Evolutionary conservation across 2,797 vertebrate species (phyloP), one percentile per base, ranked within the genome.

Genomic region (Clarias fuscus): DNA sequence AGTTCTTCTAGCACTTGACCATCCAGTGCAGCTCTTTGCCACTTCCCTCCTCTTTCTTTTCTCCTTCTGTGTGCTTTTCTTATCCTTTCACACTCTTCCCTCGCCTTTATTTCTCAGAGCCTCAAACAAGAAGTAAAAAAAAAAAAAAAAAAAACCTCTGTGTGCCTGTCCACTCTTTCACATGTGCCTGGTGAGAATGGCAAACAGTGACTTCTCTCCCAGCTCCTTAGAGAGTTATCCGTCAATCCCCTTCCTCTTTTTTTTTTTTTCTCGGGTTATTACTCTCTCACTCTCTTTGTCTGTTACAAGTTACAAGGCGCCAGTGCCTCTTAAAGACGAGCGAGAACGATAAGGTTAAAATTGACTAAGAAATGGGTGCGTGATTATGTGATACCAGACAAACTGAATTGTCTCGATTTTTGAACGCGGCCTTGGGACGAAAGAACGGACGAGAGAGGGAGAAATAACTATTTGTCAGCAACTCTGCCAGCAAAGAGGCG

Each of bases 311-410:
- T 92, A 93, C 59, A 81, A 61, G 59, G 14, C 43, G 61, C 33
- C 59, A 18, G 2, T 64, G 84, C 85, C 92, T 92, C 92, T 86
- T 56, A 91, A 92, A 92, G 92, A 92, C 87, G 91, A 85, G 89
- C 88, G 91, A 92, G 91, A 94, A 91, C 37, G 89, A 93, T 94
- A 92, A 92, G 89, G 93, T 93, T 93, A 91, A 93, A 94, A 93
- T 85, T 87, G 90, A 91, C 88, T 89, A 92, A 92, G 91, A 92
- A 92, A 91, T 93, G 89, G 90, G 88, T 80, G 88, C 84, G 84
- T 82, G 90, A 94, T 94, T 24, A n/a, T 94, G 95, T 93, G 92
- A 94, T 94, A 95, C 92, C 90, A 93, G 93, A 93, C 87, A 92
- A 93, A 95, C 92, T 93, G 93, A 93, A 94, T 94, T 92, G 93